These are phyloP conservation scores for Drosophila tropicalis DNA, from an alignment of 1,140 invertebrate species.

Conservation along the genomic window DNA sequence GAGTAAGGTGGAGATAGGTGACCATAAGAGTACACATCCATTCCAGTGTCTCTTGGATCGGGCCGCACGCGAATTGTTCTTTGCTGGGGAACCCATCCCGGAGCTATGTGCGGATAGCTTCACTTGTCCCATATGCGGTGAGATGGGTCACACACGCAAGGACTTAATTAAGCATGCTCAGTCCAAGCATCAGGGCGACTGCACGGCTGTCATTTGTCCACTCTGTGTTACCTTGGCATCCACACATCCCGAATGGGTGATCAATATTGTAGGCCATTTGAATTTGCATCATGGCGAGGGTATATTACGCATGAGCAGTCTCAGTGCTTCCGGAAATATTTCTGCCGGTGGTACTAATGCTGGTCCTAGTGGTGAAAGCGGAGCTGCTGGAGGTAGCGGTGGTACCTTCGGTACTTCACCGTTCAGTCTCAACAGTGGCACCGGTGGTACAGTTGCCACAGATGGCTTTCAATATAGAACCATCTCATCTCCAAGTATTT, in stretches of 20 bases:
- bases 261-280: conserved; percentile 37
- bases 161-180: conserved; percentile 45
- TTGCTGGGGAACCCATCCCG: conserved; percentile 46
- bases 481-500: background rate
- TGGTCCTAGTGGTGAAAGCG: background rate
- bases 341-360: background rate
- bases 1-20: conserved; percentile 4
- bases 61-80: conserved; percentile 34
- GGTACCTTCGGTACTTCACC: background rate
- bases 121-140: conserved; percentile 60
- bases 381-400: background rate
- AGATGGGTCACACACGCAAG: conserved; percentile 31
- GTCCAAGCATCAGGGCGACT: conserved; percentile 15
- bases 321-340: background rate
- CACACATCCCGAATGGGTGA: conserved; percentile 7
- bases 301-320: background rate
- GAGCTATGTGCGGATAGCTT: conserved; percentile 58
- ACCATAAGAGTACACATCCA: conserved; percentile 39
- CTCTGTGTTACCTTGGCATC: conserved; percentile 47
- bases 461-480: background rate
- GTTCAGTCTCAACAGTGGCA: background rate
- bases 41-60: conserved; percentile 61
- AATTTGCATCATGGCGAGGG: conserved; percentile 17
- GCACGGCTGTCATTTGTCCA: conserved; percentile 52
- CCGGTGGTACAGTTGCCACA: background rate